Base-by-base conservation (phyloP, 1,140 invertebrate species). In the Scaptomyza graminum region DNA sequence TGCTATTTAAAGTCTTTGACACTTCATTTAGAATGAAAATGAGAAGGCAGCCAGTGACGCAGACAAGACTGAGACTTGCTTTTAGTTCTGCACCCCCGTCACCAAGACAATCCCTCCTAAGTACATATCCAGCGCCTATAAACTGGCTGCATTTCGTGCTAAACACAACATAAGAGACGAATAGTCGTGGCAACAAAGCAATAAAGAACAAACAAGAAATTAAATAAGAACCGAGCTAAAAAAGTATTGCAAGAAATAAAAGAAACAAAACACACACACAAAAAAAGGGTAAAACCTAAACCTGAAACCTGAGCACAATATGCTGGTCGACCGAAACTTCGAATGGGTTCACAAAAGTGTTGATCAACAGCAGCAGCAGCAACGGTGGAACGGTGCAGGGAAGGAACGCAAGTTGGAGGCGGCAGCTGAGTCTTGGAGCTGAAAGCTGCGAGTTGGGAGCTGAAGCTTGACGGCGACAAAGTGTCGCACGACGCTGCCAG, bases 21-120 rank as follows among this genome's bases (percentile, higher is more conserved):
- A 88, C 83, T 88, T 88, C 83, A 88, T 89, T 88, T 88, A 89
- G 78, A 88, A 89, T 83, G 83, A 88, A 88, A 89, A 83, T 77
- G 76, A 76, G 80, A 79, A 79, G 68, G 60, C 49, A 55, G 59
- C 31, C 31, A 9, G 31, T 2, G 51, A 49, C 34, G 16, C 49
- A 68, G 18, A 39, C 39, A 6, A 12, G n/a, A 13, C 34, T n/a
- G 22, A 22, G 34, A 25, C 28, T 39, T 31, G 31, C 39, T 59
- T 16, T 13, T 13, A 49, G 43, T 8, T 51, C 57, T 49, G n/a
- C 68, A 34, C 68, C 28, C 52, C 18, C 65, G 66, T 59, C 54
- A 79, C 37, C 59, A 66, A 41, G 12, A n/a, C 37, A 41, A 34
- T 34, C 31, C 37, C 12, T 12, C n/a, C 37, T n/a, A 7, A 31